Conservation (phyloP, 2,797 vertebrate species). For the Hydrophis major region DNA sequence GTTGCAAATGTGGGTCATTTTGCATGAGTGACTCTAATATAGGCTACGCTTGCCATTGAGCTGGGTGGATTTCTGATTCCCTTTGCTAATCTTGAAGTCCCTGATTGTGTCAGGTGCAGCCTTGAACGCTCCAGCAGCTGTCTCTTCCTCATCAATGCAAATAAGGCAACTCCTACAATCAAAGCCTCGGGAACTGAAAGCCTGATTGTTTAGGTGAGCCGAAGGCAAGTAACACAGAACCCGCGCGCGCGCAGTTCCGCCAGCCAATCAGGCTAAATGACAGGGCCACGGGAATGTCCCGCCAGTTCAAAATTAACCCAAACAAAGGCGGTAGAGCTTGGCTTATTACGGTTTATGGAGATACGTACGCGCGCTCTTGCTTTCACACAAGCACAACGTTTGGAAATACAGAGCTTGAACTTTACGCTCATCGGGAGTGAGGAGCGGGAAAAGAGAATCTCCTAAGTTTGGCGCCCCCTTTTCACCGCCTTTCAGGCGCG, state of each 20-base stretch:
- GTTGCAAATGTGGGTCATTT: conserved; percentile 77
- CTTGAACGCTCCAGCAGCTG: conserved; percentile 76
- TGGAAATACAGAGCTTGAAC: conserved; percentile 1
- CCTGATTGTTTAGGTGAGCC: conserved; percentile 76
- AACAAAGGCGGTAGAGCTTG: conserved; percentile 32
- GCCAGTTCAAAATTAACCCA: conserved; percentile 49
- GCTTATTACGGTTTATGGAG: neutral
- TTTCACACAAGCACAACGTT: neutral
- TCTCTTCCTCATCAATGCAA: conserved; percentile 85
- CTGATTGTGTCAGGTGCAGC: conserved; percentile 75
- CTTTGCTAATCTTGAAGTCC: conserved; percentile 65
- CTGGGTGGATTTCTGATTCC: conserved; percentile 66
- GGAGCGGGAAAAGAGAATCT: neutral
- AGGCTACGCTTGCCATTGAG: conserved; percentile 59
- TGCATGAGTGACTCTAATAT: conserved; percentile 74
- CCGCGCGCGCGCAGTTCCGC: conserved; percentile 61
- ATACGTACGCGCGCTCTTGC: neutral
- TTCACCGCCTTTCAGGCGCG: neutral
- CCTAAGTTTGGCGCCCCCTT: neutral
- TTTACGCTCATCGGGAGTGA: conserved; percentile 6
- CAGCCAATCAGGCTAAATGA: conserved; percentile 76
- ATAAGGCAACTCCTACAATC: conserved; percentile 79
- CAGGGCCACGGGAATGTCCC: conserved; percentile 63
- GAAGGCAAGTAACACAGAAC: conserved; percentile 62
- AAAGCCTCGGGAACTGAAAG: conserved; percentile 71